A percentile compares a stretch with the other conserved stretches of the same genome.
Evolutionary conservation across 2,113 vertebrate genomes (phyloP).

Genomic region (Bagarius yarrelli): DNA sequence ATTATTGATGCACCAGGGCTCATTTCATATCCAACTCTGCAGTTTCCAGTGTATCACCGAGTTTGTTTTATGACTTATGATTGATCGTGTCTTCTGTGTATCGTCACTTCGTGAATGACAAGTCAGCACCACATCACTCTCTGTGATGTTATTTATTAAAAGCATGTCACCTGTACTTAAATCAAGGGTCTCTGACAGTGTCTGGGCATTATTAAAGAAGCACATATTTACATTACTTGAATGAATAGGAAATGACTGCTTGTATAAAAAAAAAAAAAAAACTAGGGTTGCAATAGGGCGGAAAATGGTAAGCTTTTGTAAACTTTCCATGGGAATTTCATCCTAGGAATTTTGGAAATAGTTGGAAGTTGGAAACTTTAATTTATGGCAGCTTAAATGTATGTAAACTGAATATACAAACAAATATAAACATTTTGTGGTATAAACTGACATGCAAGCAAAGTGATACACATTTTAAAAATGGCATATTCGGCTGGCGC

Average conservation of each 20-base stretch:
- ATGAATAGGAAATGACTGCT: conserved; percentile 14
- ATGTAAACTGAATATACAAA: too few relatives aligned
- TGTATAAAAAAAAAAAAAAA: too few relatives aligned
- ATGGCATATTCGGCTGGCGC: too few relatives aligned
- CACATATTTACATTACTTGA: conserved; percentile 26
- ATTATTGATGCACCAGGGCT: neutral
- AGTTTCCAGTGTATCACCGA: neutral
- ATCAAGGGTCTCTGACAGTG: conserved; percentile 5
- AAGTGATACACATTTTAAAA: too few relatives aligned
- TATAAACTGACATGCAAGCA: too few relatives aligned
- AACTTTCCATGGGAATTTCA: too few relatives aligned
- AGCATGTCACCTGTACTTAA: conserved; percentile 27
- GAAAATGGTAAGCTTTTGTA: too few relatives aligned
- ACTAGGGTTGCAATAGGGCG: too few relatives aligned
- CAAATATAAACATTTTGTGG: too few relatives aligned
- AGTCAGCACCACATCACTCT: conserved; percentile 11
- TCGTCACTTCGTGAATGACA: conserved; percentile 1
- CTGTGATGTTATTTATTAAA: conserved; percentile 39
- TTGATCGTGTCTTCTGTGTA: conserved; percentile 8
- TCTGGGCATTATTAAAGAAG: conserved; percentile 39
- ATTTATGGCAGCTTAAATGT: too few relatives aligned
- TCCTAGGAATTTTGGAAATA: too few relatives aligned
- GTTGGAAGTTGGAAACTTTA: too few relatives aligned
- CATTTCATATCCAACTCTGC: neutral
- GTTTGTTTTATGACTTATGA: conserved; percentile 2